Evolutionary conservation across 1,140 invertebrate species (phyloP).

Genomic region (Drosophila pachea): DNA sequence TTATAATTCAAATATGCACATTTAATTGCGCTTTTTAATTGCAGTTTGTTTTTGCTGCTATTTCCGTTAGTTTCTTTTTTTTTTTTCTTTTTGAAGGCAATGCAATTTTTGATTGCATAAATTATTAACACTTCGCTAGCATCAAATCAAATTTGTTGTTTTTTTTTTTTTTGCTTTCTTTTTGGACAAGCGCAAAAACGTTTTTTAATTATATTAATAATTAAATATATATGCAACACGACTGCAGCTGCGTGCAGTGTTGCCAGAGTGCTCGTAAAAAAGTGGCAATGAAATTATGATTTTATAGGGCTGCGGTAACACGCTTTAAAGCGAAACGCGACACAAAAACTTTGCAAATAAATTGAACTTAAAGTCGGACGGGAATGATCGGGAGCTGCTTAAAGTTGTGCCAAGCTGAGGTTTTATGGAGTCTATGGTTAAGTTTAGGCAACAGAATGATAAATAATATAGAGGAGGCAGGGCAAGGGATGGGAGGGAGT

Average conservation of each 20-base stretch:
- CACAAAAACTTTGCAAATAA: too few species aligned
- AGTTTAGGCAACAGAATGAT: too few species aligned
- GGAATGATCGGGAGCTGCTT: too few species aligned
- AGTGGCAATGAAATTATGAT: neutral
- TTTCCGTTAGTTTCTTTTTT: neutral
- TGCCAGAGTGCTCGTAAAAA: neutral
- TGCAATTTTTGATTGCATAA: conserved; percentile 23
- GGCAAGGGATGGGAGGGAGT: too few species aligned
- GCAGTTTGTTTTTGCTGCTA: conserved; percentile 1
- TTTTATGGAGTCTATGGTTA: too few species aligned
- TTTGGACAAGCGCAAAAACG: neutral
- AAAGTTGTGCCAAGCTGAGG: too few species aligned
- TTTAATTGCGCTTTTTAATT: conserved; percentile 23
- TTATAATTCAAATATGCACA: conserved; percentile 7
- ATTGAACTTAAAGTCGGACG: too few species aligned
- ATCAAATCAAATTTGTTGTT: neutral
- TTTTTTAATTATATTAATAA: conserved; percentile 18
- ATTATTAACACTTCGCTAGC: conserved; percentile 25
- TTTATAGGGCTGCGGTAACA: conserved; percentile 2
- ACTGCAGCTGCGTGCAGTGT: neutral
- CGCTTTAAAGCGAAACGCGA: neutral
- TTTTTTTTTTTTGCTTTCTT: too few species aligned
- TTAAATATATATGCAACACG: conserved; percentile 31
- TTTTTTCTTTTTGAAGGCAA: neutral
- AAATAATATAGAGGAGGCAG: too few species aligned